These are phyloP conservation scores for Boleophthalmus pectinirostris DNA, from an alignment of 2,113 vertebrate species.

Conservation along the genomic window DNA sequence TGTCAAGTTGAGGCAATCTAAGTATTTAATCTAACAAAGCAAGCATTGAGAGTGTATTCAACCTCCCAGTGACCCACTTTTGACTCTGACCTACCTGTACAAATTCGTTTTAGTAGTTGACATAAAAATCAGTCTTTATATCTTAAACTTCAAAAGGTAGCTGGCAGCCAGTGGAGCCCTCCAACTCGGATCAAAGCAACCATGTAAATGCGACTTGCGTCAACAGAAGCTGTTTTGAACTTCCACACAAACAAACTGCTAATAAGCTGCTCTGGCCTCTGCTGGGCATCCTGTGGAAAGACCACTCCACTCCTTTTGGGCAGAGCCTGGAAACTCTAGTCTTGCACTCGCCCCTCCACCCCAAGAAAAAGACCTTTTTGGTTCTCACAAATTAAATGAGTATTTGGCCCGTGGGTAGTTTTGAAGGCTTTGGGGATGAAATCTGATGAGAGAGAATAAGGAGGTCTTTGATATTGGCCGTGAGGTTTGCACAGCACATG, in stretches of 20 bases:
- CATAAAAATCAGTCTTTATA: conserved; percentile 43
- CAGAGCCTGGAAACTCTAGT: conserved; percentile 53
- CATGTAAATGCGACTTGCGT: conserved; percentile 69
- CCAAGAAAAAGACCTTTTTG: conserved; percentile 63
- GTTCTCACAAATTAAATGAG: conserved; percentile 38
- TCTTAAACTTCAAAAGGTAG: conserved; percentile 30
- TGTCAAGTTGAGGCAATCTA: not conserved
- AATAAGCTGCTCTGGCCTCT: conserved; percentile 61
- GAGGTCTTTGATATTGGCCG: conserved; percentile 69
- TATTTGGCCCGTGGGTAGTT: conserved; percentile 49
- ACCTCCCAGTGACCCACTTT: not conserved
- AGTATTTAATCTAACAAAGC: not conserved
- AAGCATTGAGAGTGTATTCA: not conserved
- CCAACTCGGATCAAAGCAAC: conserved; percentile 74
- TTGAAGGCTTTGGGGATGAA: conserved; percentile 54
- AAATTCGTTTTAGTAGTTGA: conserved; percentile 26
- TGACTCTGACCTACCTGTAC: not conserved
- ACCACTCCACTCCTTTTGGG: conserved; percentile 55
- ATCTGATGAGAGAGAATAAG: conserved; percentile 68
- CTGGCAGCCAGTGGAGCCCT: conserved; percentile 57
- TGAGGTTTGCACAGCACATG: conserved; percentile 36
- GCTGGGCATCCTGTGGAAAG: conserved; percentile 60
- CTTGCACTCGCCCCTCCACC: conserved; percentile 27
- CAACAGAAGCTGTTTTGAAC: conserved; percentile 68
- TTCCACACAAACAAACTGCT: conserved; percentile 73